Evolutionary conservation across 2,797 vertebrate species (phyloP).

Genomic region (Poecilia gillii): DNA sequence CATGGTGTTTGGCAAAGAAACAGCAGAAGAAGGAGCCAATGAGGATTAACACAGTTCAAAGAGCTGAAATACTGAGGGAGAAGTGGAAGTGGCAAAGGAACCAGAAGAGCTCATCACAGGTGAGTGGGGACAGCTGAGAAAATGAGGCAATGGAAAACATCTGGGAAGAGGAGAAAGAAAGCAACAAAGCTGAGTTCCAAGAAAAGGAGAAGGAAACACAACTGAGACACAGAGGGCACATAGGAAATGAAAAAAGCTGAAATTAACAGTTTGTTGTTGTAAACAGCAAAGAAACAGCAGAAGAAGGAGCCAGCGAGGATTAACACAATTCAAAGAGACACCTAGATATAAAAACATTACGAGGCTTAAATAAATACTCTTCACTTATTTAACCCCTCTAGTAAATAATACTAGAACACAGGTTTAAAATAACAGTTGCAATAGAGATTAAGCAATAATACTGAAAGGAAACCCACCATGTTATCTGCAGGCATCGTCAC

Average conservation of each 20-base stretch:
- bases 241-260: neutral
- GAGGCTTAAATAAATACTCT: neutral
- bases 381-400: too few relatives aligned
- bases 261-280: neutral
- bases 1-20: too few relatives aligned
- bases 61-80: too few relatives aligned
- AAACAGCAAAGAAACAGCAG: neutral
- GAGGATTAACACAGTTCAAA: too few relatives aligned
- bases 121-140: neutral
- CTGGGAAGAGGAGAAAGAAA: neutral
- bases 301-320: too few relatives aligned
- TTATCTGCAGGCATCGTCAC: slow-evolving; percentile 70
- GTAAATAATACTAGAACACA: neutral
- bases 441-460: neutral
- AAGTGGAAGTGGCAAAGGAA: too few relatives aligned
- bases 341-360: neutral
- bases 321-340: too few relatives aligned
- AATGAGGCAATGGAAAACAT: neutral
- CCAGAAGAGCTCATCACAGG: neutral
- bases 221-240: neutral
- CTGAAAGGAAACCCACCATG: slow-evolving; percentile 80
- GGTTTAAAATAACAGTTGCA: neutral
- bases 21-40: too few relatives aligned
- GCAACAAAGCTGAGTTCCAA: neutral
- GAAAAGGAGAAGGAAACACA: neutral